Conservation (phyloP, 1,140 invertebrate species). For the Periplaneta americana region DNA sequence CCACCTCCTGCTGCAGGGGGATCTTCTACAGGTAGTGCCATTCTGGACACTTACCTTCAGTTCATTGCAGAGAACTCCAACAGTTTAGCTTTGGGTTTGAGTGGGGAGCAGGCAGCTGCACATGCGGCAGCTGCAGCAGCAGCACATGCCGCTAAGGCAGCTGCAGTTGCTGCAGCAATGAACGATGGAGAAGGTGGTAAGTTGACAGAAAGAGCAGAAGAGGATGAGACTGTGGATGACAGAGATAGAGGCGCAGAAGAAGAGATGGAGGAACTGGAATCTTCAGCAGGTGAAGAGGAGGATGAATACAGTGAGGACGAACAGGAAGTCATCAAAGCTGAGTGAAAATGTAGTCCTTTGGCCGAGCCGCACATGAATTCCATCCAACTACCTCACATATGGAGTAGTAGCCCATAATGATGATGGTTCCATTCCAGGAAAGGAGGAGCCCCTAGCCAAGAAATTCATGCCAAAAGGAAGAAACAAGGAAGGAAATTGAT, state of each 20-base stretch:
- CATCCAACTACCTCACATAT: conserved; percentile 18
- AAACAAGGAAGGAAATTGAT: neutral
- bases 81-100: conserved; percentile 36
- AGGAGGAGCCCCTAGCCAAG: neutral
- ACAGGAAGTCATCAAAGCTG: conserved; percentile 30
- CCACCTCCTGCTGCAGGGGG: conserved; percentile 12
- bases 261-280: conserved; percentile 26
- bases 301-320: conserved; percentile 30
- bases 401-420: neutral
- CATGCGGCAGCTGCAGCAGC: conserved; percentile 18
- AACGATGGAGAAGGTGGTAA: neutral
- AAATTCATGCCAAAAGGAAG: neutral
- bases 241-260: neutral
- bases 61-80: conserved; percentile 76
- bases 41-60: conserved; percentile 79
- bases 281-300: conserved; percentile 25
- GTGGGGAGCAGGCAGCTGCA: conserved; percentile 26
- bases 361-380: conserved; percentile 11
- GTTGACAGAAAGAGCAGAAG: neutral
- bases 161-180: neutral
- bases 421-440: neutral
- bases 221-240: neutral
- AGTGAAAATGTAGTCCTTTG: conserved; percentile 15
- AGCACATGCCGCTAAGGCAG: conserved; percentile 14
- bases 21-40: conserved; percentile 58